Percentiles rank a stretch among this genome's conserved stretches.
These are phyloP conservation scores for Gadopsis marmoratus DNA, from an alignment of 2,797 vertebrate genomes.

Conservation along the genomic window DNA sequence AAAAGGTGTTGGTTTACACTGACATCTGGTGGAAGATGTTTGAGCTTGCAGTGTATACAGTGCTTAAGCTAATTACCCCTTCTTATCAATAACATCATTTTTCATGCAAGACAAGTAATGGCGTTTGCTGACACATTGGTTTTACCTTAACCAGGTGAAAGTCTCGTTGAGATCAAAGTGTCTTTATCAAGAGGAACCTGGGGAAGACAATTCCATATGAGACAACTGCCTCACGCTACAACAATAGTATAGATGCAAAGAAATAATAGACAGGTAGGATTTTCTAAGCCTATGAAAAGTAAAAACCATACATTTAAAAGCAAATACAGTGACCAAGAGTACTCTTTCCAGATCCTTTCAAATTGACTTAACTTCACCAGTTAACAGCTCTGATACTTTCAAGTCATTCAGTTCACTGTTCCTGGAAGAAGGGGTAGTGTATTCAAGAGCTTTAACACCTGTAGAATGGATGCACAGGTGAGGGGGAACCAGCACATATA, in stretches of 20 bases:
- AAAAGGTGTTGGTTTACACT: conserved; percentile 24
- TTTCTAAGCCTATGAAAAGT: too few species aligned
- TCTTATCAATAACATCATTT: background rate
- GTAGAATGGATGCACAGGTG: background rate
- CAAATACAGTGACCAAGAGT: background rate
- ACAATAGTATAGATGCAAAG: background rate
- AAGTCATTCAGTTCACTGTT: too few species aligned
- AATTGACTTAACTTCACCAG: too few species aligned
- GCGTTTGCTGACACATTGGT: background rate
- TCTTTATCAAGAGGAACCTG: too few species aligned
- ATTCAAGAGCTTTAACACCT: background rate
- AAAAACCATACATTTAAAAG: background rate
- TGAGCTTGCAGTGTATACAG: background rate
- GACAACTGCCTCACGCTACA: background rate
- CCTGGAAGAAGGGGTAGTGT: background rate
- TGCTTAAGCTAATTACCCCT: background rate
- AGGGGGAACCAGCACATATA: background rate
- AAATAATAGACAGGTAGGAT: background rate
- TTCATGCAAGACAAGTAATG: background rate
- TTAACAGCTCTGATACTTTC: too few species aligned
- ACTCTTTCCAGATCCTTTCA: too few species aligned
- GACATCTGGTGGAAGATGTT: conserved; percentile 64
- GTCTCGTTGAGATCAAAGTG: background rate
- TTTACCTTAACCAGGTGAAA: background rate
- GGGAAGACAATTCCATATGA: too few species aligned